Evolutionary conservation across 2,888 invertebrate species (phyloP).

Genomic region (Cephus sareptanus): DNA sequence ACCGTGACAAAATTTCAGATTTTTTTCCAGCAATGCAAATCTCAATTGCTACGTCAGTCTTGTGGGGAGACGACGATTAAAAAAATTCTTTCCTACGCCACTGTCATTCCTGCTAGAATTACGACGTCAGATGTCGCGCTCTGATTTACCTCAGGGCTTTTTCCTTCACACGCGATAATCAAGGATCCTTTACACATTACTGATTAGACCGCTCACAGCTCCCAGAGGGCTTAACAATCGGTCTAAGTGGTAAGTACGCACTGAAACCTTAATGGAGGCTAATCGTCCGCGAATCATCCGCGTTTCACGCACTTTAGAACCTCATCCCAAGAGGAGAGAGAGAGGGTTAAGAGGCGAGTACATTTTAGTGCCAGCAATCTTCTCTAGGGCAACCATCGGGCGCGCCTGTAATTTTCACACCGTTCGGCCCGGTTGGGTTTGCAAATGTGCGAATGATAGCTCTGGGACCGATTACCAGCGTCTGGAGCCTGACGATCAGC

Average conservation of each 20-base stretch:
- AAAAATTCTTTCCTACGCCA: not conserved
- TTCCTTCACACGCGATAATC: not conserved
- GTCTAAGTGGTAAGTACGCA: constrained; percentile 49
- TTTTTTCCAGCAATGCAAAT: not conserved
- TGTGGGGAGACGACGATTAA: not conserved
- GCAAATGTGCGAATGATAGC: constrained; percentile 61
- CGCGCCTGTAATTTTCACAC: constrained; percentile 61
- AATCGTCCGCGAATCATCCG: constrained; percentile 49
- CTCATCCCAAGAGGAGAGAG: not conserved
- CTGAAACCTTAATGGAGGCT: constrained; percentile 50
- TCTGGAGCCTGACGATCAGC: not conserved
- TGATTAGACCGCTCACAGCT: constrained; percentile 19
- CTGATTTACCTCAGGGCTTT: not conserved
- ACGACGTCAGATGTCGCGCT: not conserved
- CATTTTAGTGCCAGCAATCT: constrained; percentile 48
- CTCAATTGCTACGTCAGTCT: not conserved
- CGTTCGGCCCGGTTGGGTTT: constrained; percentile 53
- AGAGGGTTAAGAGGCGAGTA: constrained; percentile 24
- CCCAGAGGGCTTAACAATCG: constrained; percentile 44
- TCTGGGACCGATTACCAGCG: constrained; percentile 22
- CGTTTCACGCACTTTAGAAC: constrained; percentile 40
- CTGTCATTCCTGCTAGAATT: not conserved
- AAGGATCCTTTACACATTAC: constrained; percentile 30
- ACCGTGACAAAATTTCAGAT: not conserved
- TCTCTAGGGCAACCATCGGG: constrained; percentile 30